Evolutionary conservation across 2,113 vertebrate species (phyloP).

Genomic region (Micronisus gabar): DNA sequence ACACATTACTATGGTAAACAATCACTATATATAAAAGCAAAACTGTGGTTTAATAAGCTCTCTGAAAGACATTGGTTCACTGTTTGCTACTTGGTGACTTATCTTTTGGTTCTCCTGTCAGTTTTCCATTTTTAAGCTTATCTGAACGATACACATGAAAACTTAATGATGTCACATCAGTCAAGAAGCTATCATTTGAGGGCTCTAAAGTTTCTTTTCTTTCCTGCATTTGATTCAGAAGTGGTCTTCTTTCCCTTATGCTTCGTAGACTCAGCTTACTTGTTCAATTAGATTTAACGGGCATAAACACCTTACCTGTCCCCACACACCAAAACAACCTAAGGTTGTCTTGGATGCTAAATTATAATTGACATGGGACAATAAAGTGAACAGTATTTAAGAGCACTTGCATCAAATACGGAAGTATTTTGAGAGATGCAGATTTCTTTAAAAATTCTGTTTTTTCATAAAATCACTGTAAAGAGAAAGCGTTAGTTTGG

Average conservation of each 20-base stretch:
- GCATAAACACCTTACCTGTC: background rate
- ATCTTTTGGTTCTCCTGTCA: slow-evolving; percentile 7
- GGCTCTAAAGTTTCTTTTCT: slow-evolving; percentile 82
- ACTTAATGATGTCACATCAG: slow-evolving; percentile 53
- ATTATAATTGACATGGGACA: background rate
- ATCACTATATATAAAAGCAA: background rate
- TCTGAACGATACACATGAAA: slow-evolving; percentile 68
- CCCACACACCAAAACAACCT: background rate
- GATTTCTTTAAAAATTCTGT: background rate
- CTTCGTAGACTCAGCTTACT: background rate
- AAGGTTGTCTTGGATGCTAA: background rate
- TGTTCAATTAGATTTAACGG: background rate
- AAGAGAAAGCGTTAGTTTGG: background rate
- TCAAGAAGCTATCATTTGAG: slow-evolving; percentile 70
- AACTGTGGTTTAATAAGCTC: background rate
- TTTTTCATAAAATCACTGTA: background rate
- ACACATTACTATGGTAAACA: background rate
- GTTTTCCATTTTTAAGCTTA: slow-evolving; percentile 79
- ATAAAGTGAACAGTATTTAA: background rate
- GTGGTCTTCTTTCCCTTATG: background rate
- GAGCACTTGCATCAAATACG: background rate
- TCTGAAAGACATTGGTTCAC: background rate
- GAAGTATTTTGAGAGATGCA: background rate
- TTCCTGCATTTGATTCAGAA: slow-evolving; percentile 23
- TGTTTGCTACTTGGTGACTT: background rate